Conservation (phyloP, 2,113 vertebrate species). For the Cathartes aura region DNA sequence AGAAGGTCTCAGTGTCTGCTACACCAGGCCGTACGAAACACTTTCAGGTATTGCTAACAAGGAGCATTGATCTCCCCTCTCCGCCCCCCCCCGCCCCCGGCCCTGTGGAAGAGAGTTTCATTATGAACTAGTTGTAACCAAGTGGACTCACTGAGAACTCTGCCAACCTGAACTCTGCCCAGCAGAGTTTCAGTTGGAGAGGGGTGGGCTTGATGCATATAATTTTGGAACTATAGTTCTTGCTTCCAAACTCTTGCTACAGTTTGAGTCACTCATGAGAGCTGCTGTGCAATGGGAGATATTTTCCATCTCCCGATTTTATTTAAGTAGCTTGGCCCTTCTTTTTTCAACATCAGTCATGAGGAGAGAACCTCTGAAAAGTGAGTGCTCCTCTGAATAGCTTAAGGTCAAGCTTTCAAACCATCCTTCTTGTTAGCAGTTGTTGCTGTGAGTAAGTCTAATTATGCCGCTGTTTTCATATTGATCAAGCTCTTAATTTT, state of each 20-base stretch:
- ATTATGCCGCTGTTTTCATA: neutral
- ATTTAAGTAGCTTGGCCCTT: neutral
- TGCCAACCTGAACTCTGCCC: neutral
- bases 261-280: neutral
- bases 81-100: too few species aligned
- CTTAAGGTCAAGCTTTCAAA: neutral
- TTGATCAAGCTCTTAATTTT: neutral
- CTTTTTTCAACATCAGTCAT: neutral
- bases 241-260: neutral
- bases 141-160: neutral
- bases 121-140: neutral
- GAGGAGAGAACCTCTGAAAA: neutral
- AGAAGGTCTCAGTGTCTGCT: slow-evolving; percentile 96
- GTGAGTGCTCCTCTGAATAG: neutral
- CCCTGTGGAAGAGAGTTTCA: neutral
- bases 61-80: neutral
- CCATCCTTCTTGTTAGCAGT: neutral
- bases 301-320: neutral
- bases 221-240: neutral
- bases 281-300: neutral
- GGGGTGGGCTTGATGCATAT: neutral
- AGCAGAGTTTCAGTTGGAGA: neutral
- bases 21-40: slow-evolving; percentile 97
- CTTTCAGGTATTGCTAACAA: slow-evolving; percentile 87
- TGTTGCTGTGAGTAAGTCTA: neutral